phyloP scores from a whole-genome alignment of 1,140 invertebrate species.

The Ericerus pela region DNA sequence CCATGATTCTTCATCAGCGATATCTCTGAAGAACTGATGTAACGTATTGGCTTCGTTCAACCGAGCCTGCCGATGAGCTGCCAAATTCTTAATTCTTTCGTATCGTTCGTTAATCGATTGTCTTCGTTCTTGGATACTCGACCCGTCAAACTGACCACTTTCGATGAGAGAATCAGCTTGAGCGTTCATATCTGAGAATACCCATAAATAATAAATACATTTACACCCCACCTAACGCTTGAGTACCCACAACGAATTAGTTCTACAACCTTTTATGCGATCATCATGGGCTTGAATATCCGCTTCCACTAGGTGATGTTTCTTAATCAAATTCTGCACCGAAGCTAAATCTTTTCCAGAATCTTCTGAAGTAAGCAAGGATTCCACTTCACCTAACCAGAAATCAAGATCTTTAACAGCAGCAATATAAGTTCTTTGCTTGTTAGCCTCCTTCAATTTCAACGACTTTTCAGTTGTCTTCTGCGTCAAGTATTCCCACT shows the following conservation, averaged over 20 bases:
- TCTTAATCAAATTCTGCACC: constrained; percentile 98
- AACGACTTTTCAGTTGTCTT: constrained; percentile 96
- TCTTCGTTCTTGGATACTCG: constrained; percentile 82
- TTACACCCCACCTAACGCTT: not conserved
- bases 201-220: constrained; percentile 5
- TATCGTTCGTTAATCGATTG: constrained; percentile 88
- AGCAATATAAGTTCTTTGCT: constrained; percentile 96
- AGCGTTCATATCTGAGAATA: constrained; percentile 63
- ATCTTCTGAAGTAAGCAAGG: constrained; percentile 89
- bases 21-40: constrained; percentile 98
- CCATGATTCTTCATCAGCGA: constrained; percentile 99
- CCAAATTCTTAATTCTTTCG: constrained; percentile 80
- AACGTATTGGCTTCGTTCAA: constrained; percentile 92
- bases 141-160: constrained; percentile 85
- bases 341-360: constrained; percentile 95
- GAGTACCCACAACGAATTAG: not conserved
- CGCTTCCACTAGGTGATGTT: constrained; percentile 94
- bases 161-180: constrained; percentile 89
- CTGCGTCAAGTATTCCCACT: constrained; percentile 96
- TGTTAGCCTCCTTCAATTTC: constrained; percentile 96
- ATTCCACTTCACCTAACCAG: constrained; percentile 98
- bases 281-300: constrained; percentile 94
- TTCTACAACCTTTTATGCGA: constrained; percentile 59
- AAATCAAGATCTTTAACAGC: constrained; percentile 99
- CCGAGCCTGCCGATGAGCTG: constrained; percentile 75